Percentiles rank a stretch among this genome's conserved stretches.
These are phyloP conservation scores for Bubalus kerabau DNA, from an alignment of 2,113 vertebrate species.

Conservation along the genomic window DNA sequence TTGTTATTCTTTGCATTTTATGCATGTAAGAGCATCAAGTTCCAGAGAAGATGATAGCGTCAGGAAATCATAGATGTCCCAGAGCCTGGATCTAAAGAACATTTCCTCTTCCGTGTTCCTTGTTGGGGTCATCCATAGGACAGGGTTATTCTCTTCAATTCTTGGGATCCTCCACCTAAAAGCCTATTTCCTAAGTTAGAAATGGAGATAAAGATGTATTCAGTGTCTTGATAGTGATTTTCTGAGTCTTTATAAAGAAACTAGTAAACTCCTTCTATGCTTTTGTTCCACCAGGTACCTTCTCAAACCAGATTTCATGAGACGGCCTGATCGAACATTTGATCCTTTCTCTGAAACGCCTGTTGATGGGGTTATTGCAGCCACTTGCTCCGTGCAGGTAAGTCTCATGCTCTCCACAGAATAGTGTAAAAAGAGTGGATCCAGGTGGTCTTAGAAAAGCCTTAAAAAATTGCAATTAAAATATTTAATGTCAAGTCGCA, in stretches of 20 bases:
- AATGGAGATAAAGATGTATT: neutral
- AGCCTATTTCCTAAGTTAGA: neutral
- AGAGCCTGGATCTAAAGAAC: neutral
- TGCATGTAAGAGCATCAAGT: neutral
- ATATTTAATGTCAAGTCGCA: neutral
- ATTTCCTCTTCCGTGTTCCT: neutral
- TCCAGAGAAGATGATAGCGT: neutral
- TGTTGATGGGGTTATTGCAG: conserved; percentile 98
- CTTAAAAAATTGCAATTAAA: neutral
- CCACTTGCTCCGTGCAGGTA: conserved; percentile 98
- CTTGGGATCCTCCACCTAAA: neutral
- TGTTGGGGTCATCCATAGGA: neutral
- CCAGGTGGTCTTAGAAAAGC: neutral
- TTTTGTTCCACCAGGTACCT: conserved; percentile 84
- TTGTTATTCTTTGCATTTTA: neutral
- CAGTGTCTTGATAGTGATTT: neutral
- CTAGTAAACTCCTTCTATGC: neutral
- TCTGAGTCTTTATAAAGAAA: neutral
- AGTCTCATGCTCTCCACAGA: neutral
- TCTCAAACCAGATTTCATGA: conserved; percentile 98
- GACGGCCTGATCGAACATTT: conserved; percentile 94
- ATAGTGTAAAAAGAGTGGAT: neutral
- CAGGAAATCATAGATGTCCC: neutral
- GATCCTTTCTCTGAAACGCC: conserved; percentile 99
- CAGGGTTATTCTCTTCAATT: neutral